Evolutionary conservation across 2,797 vertebrate species (phyloP).

Genomic region (Characodon lateralis): DNA sequence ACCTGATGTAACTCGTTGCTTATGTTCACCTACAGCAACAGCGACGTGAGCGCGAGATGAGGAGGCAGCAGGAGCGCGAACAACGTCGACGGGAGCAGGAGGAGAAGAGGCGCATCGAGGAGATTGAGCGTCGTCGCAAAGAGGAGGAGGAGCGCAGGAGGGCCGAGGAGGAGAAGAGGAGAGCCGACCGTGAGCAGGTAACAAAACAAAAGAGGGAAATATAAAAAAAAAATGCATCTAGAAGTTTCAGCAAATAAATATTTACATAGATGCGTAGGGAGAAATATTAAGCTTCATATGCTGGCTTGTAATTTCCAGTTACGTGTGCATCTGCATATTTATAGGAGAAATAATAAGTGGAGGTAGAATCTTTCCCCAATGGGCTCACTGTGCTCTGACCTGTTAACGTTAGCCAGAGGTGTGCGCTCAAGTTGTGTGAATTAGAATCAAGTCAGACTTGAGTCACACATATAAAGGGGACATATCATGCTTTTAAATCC

Average conservation of each 20-base stretch:
- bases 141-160: constrained; percentile 95
- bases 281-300: not conserved
- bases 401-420: not conserved
- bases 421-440: too few species aligned
- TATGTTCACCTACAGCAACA: constrained; percentile 86
- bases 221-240: too few species aligned
- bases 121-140: constrained; percentile 92
- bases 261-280: not conserved
- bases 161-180: constrained; percentile 94
- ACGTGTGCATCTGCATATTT: not conserved
- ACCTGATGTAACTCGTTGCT: not conserved
- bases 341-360: not conserved
- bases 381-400: not conserved
- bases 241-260: not conserved
- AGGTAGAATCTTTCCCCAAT: not conserved
- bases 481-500: too few species aligned
- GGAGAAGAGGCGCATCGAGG: constrained; percentile 92
- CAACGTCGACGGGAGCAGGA: constrained; percentile 95
- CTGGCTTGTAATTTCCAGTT: not conserved
- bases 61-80: constrained; percentile 95
- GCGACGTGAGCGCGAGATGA: constrained; percentile 92
- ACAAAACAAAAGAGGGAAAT: not conserved
- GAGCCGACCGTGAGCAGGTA: constrained; percentile 95
- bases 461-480: too few species aligned
- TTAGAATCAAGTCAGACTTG: too few species aligned